Evolutionary conservation across 1,140 invertebrate species (phyloP).

Genomic region (Dendroctonus ponderosae): DNA sequence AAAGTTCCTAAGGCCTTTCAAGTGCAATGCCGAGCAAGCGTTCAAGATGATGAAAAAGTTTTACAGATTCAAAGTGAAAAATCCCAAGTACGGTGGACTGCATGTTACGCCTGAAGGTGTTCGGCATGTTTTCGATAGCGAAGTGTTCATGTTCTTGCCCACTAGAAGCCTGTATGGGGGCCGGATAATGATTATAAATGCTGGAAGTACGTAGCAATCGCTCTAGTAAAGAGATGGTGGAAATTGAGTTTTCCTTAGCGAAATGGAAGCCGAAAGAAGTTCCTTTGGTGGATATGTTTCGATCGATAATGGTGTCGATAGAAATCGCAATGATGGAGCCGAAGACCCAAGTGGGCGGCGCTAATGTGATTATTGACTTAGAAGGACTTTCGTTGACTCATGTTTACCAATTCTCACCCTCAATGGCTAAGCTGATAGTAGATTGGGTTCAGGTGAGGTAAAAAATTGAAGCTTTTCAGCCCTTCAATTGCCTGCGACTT

Average conservation of each 20-base stretch:
- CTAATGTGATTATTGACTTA: conserved; percentile 67
- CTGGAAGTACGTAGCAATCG: conserved; percentile 53
- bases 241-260: conserved; percentile 45
- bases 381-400: conserved; percentile 65
- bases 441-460: conserved; percentile 64
- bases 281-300: conserved; percentile 58
- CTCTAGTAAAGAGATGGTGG: no score
- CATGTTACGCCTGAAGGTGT: conserved; percentile 56
- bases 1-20: conserved; percentile 76
- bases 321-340: conserved; percentile 63
- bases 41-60: conserved; percentile 63
- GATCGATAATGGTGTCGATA: conserved; percentile 58
- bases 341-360: conserved; percentile 62
- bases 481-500: background rate
- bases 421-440: conserved; percentile 61
- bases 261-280: conserved; percentile 67
- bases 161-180: conserved; percentile 55
- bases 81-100: conserved; percentile 55
- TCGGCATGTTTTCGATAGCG: conserved; percentile 53
- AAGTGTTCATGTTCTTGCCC: conserved; percentile 60
- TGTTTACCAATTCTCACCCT: conserved; percentile 69
- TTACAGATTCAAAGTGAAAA: conserved; percentile 58
- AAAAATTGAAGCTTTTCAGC: no score
- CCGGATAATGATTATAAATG: conserved; percentile 58
- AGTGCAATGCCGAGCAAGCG: conserved; percentile 76